Base-by-base conservation (phyloP, 1,140 invertebrate species). In the Trichonephila inaurata region DNA sequence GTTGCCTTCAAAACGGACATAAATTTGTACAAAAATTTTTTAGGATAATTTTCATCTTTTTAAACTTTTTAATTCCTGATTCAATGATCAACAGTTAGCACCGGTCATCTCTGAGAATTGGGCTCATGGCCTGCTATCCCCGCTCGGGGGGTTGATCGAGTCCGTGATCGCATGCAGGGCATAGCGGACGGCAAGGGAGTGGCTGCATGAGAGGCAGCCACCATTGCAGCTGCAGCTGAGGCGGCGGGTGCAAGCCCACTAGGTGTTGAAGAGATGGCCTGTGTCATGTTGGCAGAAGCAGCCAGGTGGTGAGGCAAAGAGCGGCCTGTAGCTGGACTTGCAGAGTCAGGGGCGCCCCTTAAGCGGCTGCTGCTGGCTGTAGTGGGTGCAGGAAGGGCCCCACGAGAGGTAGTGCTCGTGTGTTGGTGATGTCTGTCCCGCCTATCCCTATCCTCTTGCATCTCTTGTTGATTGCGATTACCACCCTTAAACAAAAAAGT, bases 351-450 rank as follows among this genome's bases (percentile, higher is more conserved):
- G 40, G 92, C 94, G 16, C 94, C 94, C 18, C 89, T 44, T 14
- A 94, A 44, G 4, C 94, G 82, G 51, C 88, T 93, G 88, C 94
- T 94, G 92, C 94, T 94, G 24, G 91, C 94, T 12, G 94, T 94
- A 16, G 92, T 94, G n/a, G 94, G 94, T 6, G 94, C 94, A 19
- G 90, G 94, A 33, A 94, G 77, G 19, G 87, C 94, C 10, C 90
- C 94, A 4, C 94, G 66, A 24, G 94, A 92, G 44, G 94, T 92
- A 72, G 90, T 94, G 61, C 94, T 94, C 1, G 90, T 89, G 28
- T 94, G 94, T 58, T 89, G 90, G 62, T 94, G 90, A 58, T 94
- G 94, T 8, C 94, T 69, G 10, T 94, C 94, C 14, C 94, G 60
- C 14, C 94, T 83, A 44, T 94, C 89, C 12, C 94, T 24, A 1